A percentile compares a stretch with the other conserved stretches of the same genome.
Evolutionary conservation across 2,888 invertebrate species (phyloP).

Genomic region (Heterodera filipjevi): DNA sequence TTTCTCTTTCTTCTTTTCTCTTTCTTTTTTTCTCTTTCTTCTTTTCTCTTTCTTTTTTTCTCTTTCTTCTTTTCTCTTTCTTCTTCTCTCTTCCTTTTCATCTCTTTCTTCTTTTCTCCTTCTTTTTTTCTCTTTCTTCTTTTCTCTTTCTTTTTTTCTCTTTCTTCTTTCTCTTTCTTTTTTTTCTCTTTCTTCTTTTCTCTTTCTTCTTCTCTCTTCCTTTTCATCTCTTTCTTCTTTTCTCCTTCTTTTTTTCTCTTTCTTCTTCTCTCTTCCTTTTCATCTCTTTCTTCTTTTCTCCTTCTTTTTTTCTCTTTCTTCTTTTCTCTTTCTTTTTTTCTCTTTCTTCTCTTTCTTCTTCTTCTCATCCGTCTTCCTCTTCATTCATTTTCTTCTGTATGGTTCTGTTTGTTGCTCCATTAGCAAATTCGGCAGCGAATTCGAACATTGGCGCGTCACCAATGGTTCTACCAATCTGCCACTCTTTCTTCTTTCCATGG

Average conservation of each 20-base stretch:
- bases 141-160: too few species aligned
- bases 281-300: too few species aligned
- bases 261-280: not conserved
- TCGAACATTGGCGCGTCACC: constrained; percentile 37
- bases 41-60: not conserved
- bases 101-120: too few species aligned
- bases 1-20: not conserved
- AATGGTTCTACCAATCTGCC: constrained; percentile 54
- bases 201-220: not conserved
- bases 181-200: not conserved
- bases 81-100: not conserved
- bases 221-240: not conserved
- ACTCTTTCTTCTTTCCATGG: constrained; percentile 40
- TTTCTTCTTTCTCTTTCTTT: not conserved
- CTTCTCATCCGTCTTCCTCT: too few species aligned
- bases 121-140: too few species aligned
- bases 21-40: not conserved
- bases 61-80: not conserved
- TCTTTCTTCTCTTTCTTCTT: too few species aligned
- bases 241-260: not conserved
- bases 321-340: too few species aligned
- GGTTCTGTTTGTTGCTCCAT: not conserved
- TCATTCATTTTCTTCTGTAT: not conserved
- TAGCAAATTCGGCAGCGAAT: not conserved
- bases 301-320: too few species aligned